These are phyloP conservation scores for Drosophila greeni DNA, from an alignment of 2,888 invertebrate species.

Conservation along the genomic window DNA sequence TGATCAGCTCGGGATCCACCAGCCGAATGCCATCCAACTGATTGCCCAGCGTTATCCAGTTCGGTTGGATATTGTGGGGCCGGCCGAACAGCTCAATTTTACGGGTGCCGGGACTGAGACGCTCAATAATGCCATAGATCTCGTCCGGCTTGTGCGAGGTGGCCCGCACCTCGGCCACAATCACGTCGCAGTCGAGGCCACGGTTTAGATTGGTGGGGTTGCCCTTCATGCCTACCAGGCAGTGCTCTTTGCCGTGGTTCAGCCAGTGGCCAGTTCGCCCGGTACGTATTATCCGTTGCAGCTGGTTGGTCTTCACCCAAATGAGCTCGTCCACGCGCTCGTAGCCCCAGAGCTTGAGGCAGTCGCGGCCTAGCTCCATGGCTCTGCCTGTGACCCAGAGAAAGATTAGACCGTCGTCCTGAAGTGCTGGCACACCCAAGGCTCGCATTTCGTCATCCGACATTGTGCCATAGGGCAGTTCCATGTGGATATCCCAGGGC, in stretches of 20 bases:
- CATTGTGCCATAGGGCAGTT: constrained; percentile 97
- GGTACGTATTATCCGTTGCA: constrained; percentile 97
- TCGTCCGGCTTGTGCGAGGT: constrained; percentile 99
- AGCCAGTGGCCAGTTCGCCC: constrained; percentile 99
- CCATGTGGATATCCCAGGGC: constrained; percentile 99
- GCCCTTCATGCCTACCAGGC: constrained; percentile 97
- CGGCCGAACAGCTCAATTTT: constrained; percentile 98
- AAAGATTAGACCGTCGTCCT: constrained; percentile 97
- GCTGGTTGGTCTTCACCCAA: constrained; percentile 99
- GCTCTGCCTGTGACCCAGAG: constrained; percentile 97
- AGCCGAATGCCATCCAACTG: constrained; percentile 96
- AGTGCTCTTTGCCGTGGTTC: constrained; percentile 99
- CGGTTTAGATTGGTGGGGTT: constrained; percentile 93
- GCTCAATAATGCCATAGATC: constrained; percentile 97
- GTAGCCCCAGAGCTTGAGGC: constrained; percentile 97
- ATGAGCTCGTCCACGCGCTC: constrained; percentile 97
- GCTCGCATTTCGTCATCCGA: constrained; percentile 99
- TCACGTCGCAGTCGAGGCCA: constrained; percentile 97
- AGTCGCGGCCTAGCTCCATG: constrained; percentile 94
- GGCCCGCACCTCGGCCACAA: constrained; percentile 98
- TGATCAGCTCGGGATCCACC: constrained; percentile 93
- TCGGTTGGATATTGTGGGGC: constrained; percentile 98
- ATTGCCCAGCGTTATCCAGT: constrained; percentile 98
- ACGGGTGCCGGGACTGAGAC: constrained; percentile 96
- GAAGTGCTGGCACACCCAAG: constrained; percentile 93